Conservation (phyloP, 64 coral and sea anemone genomes). For the Montipora capricornis region DNA sequence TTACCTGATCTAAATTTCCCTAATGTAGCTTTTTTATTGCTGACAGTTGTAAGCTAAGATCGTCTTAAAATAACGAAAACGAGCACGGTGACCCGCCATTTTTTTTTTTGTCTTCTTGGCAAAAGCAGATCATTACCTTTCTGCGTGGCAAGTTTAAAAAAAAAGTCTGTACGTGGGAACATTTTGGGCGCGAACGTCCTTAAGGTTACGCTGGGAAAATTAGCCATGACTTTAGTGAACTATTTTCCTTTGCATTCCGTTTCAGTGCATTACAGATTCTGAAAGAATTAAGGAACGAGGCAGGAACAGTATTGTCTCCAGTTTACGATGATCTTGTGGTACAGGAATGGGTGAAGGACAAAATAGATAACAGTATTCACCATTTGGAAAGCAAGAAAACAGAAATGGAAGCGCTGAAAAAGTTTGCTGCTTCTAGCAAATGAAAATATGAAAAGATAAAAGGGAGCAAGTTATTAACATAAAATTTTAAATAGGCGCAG, state of each 20-base stretch:
- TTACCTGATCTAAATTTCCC: no score
- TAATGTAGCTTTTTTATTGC: no score
- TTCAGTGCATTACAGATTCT: conserved; percentile 39
- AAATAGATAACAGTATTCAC: conserved; percentile 28
- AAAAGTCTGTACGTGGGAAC: no score
- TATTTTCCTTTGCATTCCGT: not conserved
- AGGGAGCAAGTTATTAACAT: no score
- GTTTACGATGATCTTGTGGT: conserved; percentile 52
- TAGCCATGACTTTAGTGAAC: not conserved
- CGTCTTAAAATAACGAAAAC: no score
- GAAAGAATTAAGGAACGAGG: conserved; percentile 18
- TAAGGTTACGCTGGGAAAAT: no score
- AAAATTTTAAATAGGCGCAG: no score
- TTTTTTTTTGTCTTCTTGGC: no score
- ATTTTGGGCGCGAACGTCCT: not conserved
- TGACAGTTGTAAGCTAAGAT: no score
- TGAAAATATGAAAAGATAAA: not conserved
- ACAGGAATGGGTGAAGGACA: conserved; percentile 65
- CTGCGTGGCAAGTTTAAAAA: no score
- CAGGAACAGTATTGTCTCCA: not conserved
- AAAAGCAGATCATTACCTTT: no score
- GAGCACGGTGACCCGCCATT: no score
- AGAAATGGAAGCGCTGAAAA: not conserved
- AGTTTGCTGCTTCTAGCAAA: conserved; percentile 8
- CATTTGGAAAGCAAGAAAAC: not conserved